Evolutionary conservation across 1,140 invertebrate genomes (phyloP).

Genomic region (Bombus terrestris): DNA sequence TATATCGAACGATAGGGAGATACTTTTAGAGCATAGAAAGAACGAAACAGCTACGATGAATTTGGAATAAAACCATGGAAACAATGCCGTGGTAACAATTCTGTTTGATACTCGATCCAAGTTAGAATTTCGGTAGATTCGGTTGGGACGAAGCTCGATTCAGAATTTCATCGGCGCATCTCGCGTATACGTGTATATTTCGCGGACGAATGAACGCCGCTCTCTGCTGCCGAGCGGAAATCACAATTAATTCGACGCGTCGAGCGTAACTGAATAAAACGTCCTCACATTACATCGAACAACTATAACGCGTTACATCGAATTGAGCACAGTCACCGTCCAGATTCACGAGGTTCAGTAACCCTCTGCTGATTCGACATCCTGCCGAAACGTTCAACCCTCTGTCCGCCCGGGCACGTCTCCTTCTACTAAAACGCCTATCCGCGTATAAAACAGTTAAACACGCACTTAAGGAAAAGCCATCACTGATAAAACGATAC

Average conservation of each 20-base stretch:
- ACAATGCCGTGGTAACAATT: background rate
- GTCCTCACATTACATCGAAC: background rate
- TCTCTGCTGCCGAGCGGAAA: background rate
- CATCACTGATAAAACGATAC: background rate
- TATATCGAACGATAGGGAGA: background rate
- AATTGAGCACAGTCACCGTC: background rate
- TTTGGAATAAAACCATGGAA: background rate
- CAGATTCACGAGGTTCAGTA: background rate
- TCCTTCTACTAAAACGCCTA: background rate
- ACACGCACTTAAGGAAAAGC: background rate
- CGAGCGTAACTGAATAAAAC: constrained; percentile 3
- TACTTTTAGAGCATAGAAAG: no score
- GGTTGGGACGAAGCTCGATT: background rate
- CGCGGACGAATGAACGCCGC: constrained; percentile 1
- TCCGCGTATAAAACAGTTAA: background rate
- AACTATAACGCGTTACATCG: constrained; percentile 8
- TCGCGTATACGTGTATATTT: background rate
- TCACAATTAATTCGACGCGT: constrained; percentile 36
- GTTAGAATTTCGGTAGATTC: background rate
- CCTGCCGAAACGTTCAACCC: background rate
- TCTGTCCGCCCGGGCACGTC: background rate
- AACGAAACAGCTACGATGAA: background rate
- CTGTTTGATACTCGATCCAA: background rate
- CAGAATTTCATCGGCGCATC: background rate
- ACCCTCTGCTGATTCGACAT: background rate